Percentiles rank a stretch among this genome's conserved stretches.
phyloP scores from a whole-genome alignment of 2,113 vertebrate species.

The Accipiter virgatus region DNA sequence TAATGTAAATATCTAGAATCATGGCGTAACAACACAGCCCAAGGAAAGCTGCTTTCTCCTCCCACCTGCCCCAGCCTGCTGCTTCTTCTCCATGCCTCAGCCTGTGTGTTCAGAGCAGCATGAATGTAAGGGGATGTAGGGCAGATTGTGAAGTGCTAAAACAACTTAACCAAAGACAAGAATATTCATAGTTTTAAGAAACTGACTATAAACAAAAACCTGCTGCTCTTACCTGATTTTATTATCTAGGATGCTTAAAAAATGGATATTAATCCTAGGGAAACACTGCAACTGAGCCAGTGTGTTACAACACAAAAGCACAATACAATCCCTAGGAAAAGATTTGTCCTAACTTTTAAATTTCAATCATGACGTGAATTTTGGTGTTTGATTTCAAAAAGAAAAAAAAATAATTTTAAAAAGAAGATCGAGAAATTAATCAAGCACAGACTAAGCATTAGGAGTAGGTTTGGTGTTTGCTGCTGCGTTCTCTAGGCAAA shows the following conservation, averaged over 20 bases:
- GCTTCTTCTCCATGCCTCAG: background rate
- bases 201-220: background rate
- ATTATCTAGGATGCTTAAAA: background rate
- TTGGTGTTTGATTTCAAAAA: background rate
- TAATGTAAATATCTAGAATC: background rate
- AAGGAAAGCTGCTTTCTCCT: background rate
- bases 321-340: background rate
- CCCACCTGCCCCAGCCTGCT: constrained; percentile 40
- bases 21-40: background rate
- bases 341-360: background rate
- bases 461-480: background rate
- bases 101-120: background rate
- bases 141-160: background rate
- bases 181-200: background rate
- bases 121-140: background rate
- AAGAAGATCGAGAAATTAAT: background rate
- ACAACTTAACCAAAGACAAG: background rate
- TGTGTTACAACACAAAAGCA: background rate
- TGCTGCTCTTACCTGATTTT: background rate
- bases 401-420: background rate
- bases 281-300: background rate
- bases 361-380: background rate
- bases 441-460: background rate
- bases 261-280: background rate
- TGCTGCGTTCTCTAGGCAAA: background rate